Conservation (phyloP, 2,797 vertebrate species). For the Cebuella pygmaea region DNA sequence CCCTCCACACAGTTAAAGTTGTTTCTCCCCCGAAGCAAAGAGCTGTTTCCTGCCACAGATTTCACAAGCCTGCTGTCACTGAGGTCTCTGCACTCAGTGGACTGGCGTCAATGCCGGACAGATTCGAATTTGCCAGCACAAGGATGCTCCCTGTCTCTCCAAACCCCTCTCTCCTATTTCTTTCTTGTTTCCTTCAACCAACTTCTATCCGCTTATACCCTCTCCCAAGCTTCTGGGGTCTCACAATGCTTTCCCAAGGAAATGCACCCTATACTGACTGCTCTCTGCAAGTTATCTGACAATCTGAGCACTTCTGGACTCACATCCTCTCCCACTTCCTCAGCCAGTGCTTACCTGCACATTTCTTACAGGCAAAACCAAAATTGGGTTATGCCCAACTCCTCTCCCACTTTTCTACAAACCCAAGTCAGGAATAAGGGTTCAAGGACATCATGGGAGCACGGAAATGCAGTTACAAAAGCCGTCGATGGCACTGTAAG, state of each 20-base stretch:
- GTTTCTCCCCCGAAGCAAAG: slow-evolving; percentile 24
- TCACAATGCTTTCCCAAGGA: not conserved
- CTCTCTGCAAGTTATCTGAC: not conserved
- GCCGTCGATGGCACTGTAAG: not conserved
- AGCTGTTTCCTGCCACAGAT: not conserved
- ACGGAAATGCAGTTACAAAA: accelerated
- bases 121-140: not conserved
- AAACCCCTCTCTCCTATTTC: not conserved
- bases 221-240: not conserved
- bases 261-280: not conserved
- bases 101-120: not conserved
- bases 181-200: not conserved
- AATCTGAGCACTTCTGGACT: not conserved
- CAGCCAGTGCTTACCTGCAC: not conserved
- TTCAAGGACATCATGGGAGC: not conserved
- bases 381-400: not conserved
- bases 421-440: not conserved
- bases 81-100: not conserved
- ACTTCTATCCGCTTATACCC: not conserved
- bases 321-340: not conserved
- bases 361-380: not conserved
- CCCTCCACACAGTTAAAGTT: not conserved
- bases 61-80: not conserved
- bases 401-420: not conserved
- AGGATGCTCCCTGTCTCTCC: accelerated